Percentiles rank a stretch among this genome's conserved stretches.
These are phyloP conservation scores for Lindbergichthys nudifrons DNA, from an alignment of 2,797 vertebrate genomes.

Conservation along the genomic window DNA sequence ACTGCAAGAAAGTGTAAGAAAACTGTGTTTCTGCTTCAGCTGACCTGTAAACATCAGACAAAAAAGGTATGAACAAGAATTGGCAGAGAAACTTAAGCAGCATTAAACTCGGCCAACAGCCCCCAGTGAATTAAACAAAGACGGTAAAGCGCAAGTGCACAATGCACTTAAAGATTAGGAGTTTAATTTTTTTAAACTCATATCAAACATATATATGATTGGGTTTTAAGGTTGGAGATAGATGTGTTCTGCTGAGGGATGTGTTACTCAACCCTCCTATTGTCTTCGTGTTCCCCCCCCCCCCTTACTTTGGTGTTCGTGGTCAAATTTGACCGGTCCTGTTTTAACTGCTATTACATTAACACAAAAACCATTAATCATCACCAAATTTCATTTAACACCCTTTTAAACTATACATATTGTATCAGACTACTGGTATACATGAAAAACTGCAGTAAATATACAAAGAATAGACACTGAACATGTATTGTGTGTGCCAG, in stretches of 20 bases:
- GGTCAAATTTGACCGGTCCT: too few relatives aligned
- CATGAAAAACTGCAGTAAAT: too few relatives aligned
- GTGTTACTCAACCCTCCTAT: not conserved
- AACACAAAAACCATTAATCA: too few relatives aligned
- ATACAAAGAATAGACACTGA: too few relatives aligned
- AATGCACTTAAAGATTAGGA: not conserved
- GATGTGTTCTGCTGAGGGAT: not conserved
- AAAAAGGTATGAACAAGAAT: not conserved
- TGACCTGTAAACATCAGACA: conserved; percentile 36
- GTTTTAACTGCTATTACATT: too few relatives aligned
- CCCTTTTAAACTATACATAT: too few relatives aligned
- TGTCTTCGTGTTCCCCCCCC: too few relatives aligned
- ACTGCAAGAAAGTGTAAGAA: conserved; percentile 9
- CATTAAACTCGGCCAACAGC: conserved; percentile 22
- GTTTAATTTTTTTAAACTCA: not conserved
- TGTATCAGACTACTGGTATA: too few relatives aligned
- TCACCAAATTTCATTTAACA: too few relatives aligned
- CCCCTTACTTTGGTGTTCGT: too few relatives aligned
- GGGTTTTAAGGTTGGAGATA: not conserved
- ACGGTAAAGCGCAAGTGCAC: not conserved
- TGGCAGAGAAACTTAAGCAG: conserved; percentile 8
- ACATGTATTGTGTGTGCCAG: too few relatives aligned
- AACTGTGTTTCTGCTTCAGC: conserved; percentile 21
- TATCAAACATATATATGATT: not conserved
- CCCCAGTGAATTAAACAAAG: conserved; percentile 34